Evolutionary conservation across 2,888 invertebrate genomes (phyloP).

Genomic region (Calliscelio sp.): DNA sequence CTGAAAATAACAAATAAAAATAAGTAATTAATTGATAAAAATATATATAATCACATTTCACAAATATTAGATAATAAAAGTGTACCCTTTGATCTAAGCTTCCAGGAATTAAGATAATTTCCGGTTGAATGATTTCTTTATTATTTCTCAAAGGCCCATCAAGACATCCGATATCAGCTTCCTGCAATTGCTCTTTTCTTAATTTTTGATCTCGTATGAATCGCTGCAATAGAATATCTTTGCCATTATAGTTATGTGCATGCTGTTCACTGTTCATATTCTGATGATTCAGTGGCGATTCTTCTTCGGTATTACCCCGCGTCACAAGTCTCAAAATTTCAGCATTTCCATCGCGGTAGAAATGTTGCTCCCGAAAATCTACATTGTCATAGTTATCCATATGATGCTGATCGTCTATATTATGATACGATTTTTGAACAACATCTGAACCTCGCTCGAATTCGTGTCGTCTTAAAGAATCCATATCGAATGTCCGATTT

Average conservation of each 20-base stretch:
- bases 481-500: conserved; percentile 87
- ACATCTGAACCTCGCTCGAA: conserved; percentile 92
- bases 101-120: conserved; percentile 76
- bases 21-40: no score
- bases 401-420: conserved; percentile 77
- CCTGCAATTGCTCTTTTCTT: conserved; percentile 76
- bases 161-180: conserved; percentile 75
- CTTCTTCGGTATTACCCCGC: conserved; percentile 90
- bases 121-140: conserved; percentile 81
- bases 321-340: conserved; percentile 93
- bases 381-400: conserved; percentile 77
- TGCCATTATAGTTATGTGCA: conserved; percentile 88
- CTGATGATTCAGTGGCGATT: conserved; percentile 86
- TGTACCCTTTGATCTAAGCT: conserved; percentile 73
- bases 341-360: conserved; percentile 94
- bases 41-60: no score
- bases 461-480: conserved; percentile 92
- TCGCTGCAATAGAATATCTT: conserved; percentile 93
- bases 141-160: conserved; percentile 80
- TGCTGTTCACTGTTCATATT: conserved; percentile 84
- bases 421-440: conserved; percentile 75
- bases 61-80: no score
- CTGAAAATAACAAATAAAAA: no score
- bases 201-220: conserved; percentile 92
- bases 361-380: conserved; percentile 89